phyloP scores from a whole-genome alignment of 2,888 invertebrate genomes.

The Idaea straminata region DNA sequence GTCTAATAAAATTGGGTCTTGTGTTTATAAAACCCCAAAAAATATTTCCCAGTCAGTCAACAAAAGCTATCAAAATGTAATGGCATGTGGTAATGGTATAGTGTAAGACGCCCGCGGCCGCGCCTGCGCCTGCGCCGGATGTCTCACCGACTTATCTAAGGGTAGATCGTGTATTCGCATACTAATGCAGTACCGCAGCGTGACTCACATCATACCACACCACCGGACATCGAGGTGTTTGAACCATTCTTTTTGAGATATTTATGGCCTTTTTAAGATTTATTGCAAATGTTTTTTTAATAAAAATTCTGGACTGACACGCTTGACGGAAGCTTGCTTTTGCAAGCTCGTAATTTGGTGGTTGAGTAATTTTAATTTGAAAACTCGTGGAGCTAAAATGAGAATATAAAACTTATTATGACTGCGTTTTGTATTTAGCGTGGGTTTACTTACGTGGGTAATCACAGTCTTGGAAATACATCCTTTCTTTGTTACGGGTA shows the following conservation, averaged over 20 bases:
- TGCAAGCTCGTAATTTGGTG: neutral
- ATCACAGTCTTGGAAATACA: no score
- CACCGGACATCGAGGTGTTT: neutral
- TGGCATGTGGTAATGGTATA: no score
- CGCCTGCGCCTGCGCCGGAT: neutral
- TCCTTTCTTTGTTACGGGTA: no score
- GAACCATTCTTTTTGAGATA: neutral
- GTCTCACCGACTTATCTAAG: neutral
- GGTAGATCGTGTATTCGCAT: neutral
- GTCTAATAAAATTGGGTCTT: no score
- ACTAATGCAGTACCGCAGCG: neutral
- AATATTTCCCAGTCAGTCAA: neutral
- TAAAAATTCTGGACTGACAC: neutral
- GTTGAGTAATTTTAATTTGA: neutral
- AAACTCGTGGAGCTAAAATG: neutral
- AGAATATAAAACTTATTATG: neutral
- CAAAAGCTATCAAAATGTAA: neutral
- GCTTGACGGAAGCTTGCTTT: neutral
- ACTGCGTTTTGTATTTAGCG: no score
- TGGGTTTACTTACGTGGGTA: no score
- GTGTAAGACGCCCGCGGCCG: no score
- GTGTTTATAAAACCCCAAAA: neutral
- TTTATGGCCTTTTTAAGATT: neutral
- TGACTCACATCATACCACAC: neutral
- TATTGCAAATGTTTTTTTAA: neutral